phyloP scores from a whole-genome alignment of 2,797 vertebrate genomes.

The Acrossocheilus fasciatus region DNA sequence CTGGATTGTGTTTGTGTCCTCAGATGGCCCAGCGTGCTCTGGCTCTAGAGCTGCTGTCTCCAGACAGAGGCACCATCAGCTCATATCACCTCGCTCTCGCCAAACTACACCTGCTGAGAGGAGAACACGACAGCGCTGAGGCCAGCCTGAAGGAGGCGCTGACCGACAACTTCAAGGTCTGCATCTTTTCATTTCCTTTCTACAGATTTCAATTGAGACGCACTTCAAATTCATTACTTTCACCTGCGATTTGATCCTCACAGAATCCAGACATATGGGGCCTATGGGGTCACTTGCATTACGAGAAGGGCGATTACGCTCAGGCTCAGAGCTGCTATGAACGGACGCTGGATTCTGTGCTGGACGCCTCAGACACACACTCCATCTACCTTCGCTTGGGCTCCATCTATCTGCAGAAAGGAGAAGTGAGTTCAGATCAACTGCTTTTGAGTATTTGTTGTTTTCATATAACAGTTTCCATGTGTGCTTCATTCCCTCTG shows the following conservation, averaged over 20 bases:
- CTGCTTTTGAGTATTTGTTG: not conserved
- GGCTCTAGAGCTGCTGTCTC: slow-evolving; percentile 85
- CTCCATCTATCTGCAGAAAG: slow-evolving; percentile 84
- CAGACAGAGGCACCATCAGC: slow-evolving; percentile 77
- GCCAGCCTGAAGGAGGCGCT: slow-evolving; percentile 79
- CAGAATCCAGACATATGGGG: slow-evolving; percentile 90
- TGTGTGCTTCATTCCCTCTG: slow-evolving; percentile 16
- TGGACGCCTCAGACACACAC: slow-evolving; percentile 82
- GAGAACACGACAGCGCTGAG: slow-evolving; percentile 80
- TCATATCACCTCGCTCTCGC: slow-evolving; percentile 83
- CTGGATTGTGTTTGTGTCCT: not conserved
- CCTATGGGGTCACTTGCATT: slow-evolving; percentile 87
- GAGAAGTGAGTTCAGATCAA: slow-evolving; percentile 73
- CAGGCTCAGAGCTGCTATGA: slow-evolving; percentile 87
- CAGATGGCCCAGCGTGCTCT: slow-evolving; percentile 88
- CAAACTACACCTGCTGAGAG: slow-evolving; percentile 78
- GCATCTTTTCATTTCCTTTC: not conserved
- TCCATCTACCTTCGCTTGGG: slow-evolving; percentile 86
- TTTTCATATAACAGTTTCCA: not conserved
- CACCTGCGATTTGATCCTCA: not conserved
- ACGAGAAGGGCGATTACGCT: slow-evolving; percentile 73
- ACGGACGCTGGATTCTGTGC: slow-evolving; percentile 79
- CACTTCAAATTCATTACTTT: not conserved
- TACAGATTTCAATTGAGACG: not conserved
- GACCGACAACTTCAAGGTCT: slow-evolving; percentile 80